Evolutionary conservation across 92 coral and sea anemone species (phyloP).

Genomic region (Muricea muricata): DNA sequence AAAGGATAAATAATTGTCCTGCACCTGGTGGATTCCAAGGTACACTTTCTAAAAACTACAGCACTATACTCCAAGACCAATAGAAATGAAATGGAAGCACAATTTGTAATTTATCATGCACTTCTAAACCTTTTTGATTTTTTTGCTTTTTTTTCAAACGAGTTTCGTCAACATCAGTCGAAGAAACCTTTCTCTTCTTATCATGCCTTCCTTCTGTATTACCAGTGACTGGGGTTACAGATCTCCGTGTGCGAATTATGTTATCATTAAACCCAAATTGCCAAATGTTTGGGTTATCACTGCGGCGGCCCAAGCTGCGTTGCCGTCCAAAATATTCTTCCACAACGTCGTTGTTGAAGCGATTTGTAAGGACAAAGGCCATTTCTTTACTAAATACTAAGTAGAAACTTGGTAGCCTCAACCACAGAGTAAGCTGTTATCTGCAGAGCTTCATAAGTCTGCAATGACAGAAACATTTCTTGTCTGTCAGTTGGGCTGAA

Average conservation of each 20-base stretch:
- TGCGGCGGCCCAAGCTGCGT: constrained; percentile 57
- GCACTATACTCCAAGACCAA: too few species aligned
- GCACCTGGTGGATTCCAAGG: too few species aligned
- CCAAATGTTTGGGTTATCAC: constrained; percentile 61
- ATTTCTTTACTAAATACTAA: constrained; percentile 63
- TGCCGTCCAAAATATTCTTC: constrained; percentile 68
- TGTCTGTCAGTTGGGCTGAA: constrained; percentile 60
- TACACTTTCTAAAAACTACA: too few species aligned
- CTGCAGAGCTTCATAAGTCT: constrained; percentile 57
- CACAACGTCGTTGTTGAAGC: constrained; percentile 70
- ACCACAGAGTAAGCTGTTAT: constrained; percentile 55
- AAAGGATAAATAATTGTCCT: too few species aligned
- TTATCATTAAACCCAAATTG: constrained; percentile 65
- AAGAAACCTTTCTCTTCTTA: constrained; percentile 28
- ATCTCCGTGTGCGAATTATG: constrained; percentile 62
- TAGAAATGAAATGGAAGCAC: too few species aligned
- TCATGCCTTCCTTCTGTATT: constrained; percentile 70
- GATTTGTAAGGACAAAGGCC: constrained; percentile 63
- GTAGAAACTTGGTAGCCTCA: constrained; percentile 71
- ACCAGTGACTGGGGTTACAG: constrained; percentile 67
- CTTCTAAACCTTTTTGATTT: neutral
- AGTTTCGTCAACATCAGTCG: neutral
- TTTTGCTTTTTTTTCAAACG: neutral
- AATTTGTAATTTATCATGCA: neutral
- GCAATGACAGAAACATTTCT: constrained; percentile 67